These are phyloP conservation scores for Falcaria lacertinaria DNA, from an alignment of 2,888 invertebrate species.

Conservation along the genomic window DNA sequence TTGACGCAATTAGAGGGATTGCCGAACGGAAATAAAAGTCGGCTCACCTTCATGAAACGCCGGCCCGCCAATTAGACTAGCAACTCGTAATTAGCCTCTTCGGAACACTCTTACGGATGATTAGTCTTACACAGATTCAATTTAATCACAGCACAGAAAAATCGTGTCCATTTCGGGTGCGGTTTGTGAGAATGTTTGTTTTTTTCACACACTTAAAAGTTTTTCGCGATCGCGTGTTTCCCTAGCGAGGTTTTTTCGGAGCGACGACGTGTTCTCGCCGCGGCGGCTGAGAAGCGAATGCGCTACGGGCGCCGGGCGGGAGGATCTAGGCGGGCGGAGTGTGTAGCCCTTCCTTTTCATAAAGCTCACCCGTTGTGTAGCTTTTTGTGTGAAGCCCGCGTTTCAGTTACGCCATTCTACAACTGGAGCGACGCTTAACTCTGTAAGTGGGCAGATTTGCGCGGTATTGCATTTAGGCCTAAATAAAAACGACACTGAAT, in stretches of 20 bases:
- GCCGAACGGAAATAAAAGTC: constrained; percentile 79
- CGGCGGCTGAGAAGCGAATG: constrained; percentile 63
- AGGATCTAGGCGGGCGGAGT: constrained; percentile 59
- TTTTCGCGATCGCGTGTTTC: constrained; percentile 65
- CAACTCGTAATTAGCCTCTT: constrained; percentile 72
- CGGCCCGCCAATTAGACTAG: constrained; percentile 75
- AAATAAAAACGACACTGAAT: constrained; percentile 61
- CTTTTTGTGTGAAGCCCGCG: constrained; percentile 53
- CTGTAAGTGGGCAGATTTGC: constrained; percentile 76
- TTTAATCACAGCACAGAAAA: constrained; percentile 58
- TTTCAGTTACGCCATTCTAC: constrained; percentile 44
- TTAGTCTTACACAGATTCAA: constrained; percentile 53
- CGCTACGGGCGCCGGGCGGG: constrained; percentile 41
- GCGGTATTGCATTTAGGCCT: constrained; percentile 72
- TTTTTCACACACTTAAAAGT: constrained; percentile 68
- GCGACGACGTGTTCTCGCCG: constrained; percentile 44
- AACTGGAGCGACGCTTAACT: constrained; percentile 52
- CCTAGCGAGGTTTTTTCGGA: constrained; percentile 12
- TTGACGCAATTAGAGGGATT: constrained; percentile 79
- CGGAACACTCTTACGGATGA: constrained; percentile 51
- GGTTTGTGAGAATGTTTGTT: constrained; percentile 18
- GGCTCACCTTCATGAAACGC: constrained; percentile 79
- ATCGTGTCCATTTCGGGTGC: constrained; percentile 50
- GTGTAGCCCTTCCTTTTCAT: constrained; percentile 64
- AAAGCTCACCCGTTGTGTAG: constrained; percentile 59